Percentiles rank a stretch among this genome's conserved stretches.
phyloP scores from a whole-genome alignment of 1,140 invertebrate genomes.

The Tetramorium parvispinum region DNA sequence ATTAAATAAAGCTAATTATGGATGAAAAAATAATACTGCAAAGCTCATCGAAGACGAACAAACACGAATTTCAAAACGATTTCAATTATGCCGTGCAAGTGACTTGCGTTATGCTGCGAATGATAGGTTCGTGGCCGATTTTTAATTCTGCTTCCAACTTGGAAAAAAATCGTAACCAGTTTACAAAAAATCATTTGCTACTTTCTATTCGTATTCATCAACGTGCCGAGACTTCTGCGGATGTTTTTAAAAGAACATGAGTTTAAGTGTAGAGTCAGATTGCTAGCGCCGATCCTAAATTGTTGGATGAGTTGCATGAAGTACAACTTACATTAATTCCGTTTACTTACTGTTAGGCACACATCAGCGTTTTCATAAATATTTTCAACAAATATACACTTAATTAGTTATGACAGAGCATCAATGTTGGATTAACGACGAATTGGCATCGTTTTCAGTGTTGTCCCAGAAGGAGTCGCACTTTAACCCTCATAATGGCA shows the following conservation, averaged over 20 bases:
- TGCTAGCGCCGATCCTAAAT: constrained; percentile 46
- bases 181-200: neutral
- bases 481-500: constrained; percentile 69
- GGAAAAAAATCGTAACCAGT: neutral
- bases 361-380: neutral
- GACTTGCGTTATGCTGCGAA: constrained; percentile 26
- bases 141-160: neutral
- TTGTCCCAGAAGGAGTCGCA: constrained; percentile 58
- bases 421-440: constrained; percentile 46
- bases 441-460: constrained; percentile 65
- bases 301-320: constrained; percentile 52
- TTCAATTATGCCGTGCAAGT: constrained; percentile 26
- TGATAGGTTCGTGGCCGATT: constrained; percentile 64
- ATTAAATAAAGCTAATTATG: neutral
- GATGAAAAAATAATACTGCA: too few relatives aligned
- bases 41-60: neutral
- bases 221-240: constrained; percentile 44
- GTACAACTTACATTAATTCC: constrained; percentile 43
- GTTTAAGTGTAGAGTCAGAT: neutral
- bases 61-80: neutral
- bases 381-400: neutral
- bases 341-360: too few relatives aligned
- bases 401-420: constrained; percentile 59
- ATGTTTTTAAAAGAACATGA: constrained; percentile 47
- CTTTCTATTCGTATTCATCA: constrained; percentile 43